Base-by-base conservation (phyloP, 2,113 vertebrate species). In the Capreolus pygargus region DNA sequence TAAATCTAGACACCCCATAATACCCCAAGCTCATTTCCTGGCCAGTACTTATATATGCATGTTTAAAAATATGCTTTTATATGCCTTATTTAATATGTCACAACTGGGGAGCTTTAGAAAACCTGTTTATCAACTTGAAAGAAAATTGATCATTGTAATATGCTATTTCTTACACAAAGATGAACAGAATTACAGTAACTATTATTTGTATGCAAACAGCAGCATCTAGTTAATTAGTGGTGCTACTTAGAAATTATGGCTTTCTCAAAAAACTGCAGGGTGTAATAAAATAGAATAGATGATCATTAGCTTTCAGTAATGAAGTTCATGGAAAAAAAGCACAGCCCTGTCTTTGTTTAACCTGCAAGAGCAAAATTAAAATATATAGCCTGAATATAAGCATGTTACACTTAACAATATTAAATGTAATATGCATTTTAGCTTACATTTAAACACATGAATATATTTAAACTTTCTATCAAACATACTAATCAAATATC, bases 241-340 rank as follows among this genome's bases (percentile, higher is more conserved):
- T 97, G 89, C 93, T 97, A 96, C 96, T 98, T 97, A 97, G 93
- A 98, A 98, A 98, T 98, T 98, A 98, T 89, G 94, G 94, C 97
- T 98, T 98, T 98, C 97, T 95, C 96, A 96, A 98, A 97, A 98
- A 98, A 98, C 97, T 98, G 82, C 97, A 98, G 97, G 97, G 95
- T 98, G 55, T 98, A 97, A 98, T 98, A 98, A 98, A 98, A 95
- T 86, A 97, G 97, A 98, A 92, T 94, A 96, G 61, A 85, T 97
- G 96, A 98, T 97, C 97, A 95, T 98, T 98, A 97, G 93, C 81
- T 97, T 98, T 97, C 79, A n/a, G 76, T 94, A 97, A 97, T 94
- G 95, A 97, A 97, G 93, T 94, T 86, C 84, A 91, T 92, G 94
- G 87, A 96, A 98, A 97, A 89, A 92, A 97, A 97, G 84, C 86